phyloP scores from a whole-genome alignment of 2,113 vertebrate genomes.

The Ascaphus truei region DNA sequence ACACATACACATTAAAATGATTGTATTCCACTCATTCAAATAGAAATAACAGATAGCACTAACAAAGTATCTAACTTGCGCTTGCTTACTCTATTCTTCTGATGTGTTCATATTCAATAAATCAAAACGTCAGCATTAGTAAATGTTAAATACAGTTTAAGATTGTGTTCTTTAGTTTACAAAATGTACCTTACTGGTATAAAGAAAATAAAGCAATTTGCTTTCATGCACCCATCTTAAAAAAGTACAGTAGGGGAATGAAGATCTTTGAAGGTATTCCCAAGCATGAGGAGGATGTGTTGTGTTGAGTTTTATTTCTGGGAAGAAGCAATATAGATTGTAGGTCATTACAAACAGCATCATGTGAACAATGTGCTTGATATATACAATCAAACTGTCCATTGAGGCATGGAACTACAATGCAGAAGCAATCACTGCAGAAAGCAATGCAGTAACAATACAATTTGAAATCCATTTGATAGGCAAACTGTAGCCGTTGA shows the following conservation, averaged over 20 bases:
- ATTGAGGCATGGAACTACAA: conserved; percentile 58
- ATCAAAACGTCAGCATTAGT: no score
- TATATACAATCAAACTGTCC: conserved; percentile 55
- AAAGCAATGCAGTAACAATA: conserved; percentile 52
- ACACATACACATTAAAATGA: conserved; percentile 3
- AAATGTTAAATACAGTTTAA: no score
- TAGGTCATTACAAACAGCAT: conserved; percentile 47
- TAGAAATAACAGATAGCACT: no score
- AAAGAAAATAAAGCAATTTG: not conserved
- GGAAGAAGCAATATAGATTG: conserved; percentile 44
- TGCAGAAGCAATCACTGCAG: conserved; percentile 52
- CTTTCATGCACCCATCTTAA: not conserved
- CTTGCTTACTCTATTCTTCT: no score
- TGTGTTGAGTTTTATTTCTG: conserved; percentile 32
- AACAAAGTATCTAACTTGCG: no score
- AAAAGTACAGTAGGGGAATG: not conserved
- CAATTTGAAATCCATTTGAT: conserved; percentile 61
- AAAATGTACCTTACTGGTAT: no score
- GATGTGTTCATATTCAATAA: no score
- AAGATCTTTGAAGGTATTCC: not conserved
- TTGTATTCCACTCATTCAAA: not conserved
- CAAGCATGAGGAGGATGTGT: conserved; percentile 15
- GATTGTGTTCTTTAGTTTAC: no score
- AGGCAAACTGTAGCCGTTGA: conserved; percentile 54
- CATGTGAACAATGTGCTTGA: conserved; percentile 49